Percentiles rank a stretch among this genome's conserved stretches.
phyloP scores from a whole-genome alignment of 2,113 vertebrate genomes.

The Centropus bengalensis region DNA sequence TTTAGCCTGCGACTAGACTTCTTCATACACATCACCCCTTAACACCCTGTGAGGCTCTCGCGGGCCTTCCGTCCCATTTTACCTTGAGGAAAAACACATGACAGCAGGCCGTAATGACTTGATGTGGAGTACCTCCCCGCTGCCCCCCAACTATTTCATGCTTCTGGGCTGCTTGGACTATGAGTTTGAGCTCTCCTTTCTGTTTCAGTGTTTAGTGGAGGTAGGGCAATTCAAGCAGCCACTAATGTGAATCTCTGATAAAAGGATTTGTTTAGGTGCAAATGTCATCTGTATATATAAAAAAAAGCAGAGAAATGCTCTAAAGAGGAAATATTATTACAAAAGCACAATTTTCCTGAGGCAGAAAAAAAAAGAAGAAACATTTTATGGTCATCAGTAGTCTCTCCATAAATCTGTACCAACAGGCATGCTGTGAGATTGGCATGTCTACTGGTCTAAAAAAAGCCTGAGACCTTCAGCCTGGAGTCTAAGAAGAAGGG shows the following conservation, averaged over 20 bases:
- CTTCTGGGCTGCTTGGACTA: background rate
- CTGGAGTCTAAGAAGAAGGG: background rate
- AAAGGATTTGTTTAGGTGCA: conserved; percentile 22
- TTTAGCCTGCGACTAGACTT: background rate
- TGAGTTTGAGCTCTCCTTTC: background rate
- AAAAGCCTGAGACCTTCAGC: conserved; percentile 30
- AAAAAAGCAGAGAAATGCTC: conserved; percentile 36
- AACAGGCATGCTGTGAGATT: background rate
- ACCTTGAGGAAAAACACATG: background rate
- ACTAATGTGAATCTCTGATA: background rate
- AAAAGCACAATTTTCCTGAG: background rate
- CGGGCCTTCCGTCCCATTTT: background rate
- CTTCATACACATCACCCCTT: background rate
- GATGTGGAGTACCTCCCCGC: background rate
- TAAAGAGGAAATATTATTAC: conserved; percentile 7
- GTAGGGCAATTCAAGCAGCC: background rate
- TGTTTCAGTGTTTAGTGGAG: fast-evolving
- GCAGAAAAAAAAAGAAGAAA: conserved; percentile 13
- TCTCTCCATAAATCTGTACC: background rate
- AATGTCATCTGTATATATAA: background rate
- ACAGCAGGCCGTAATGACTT: background rate
- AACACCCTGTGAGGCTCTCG: background rate
- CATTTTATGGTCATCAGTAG: conserved; percentile 8
- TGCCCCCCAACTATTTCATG: background rate
- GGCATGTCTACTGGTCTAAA: background rate